phyloP scores from a whole-genome alignment of 1,140 invertebrate genomes.

The Lordiphosa clarofinis region DNA sequence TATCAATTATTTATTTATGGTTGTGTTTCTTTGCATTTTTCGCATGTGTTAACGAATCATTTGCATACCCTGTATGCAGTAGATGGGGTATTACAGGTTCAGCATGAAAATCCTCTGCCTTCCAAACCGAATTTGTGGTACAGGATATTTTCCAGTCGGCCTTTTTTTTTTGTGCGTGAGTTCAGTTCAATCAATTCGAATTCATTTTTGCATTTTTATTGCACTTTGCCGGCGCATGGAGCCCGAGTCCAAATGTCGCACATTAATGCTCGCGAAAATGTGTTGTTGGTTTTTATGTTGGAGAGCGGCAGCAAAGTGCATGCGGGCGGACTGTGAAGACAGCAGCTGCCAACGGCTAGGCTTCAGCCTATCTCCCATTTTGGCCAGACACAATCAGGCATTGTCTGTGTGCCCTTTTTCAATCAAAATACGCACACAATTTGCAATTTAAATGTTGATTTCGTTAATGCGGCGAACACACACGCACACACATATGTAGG shows the following conservation, averaged over 20 bases:
- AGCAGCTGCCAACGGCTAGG: conserved; percentile 44
- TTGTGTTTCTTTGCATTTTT: conserved; percentile 67
- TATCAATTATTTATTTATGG: conserved; percentile 78
- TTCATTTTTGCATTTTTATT: conserved; percentile 69
- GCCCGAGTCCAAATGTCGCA: conserved; percentile 48
- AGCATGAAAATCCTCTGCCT: too few species aligned
- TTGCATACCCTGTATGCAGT: conserved; percentile 50
- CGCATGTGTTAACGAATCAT: conserved; percentile 78
- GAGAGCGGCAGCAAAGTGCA: conserved; percentile 39
- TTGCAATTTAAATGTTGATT: conserved; percentile 73
- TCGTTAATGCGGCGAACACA: conserved; percentile 52
- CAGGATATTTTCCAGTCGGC: too few species aligned
- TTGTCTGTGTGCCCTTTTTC: conserved; percentile 42
- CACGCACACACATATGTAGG: conserved; percentile 4
- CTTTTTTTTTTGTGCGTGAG: conserved; percentile 5
- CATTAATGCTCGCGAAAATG: conserved; percentile 55
- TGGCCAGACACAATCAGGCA: conserved; percentile 6
- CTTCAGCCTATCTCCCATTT: conserved; percentile 1
- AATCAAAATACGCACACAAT: conserved; percentile 54
- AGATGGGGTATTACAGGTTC: not conserved
- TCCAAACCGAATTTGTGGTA: too few species aligned
- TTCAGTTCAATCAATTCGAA: conserved; percentile 59
- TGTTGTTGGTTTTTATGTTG: conserved; percentile 38
- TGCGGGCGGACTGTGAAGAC: conserved; percentile 45
- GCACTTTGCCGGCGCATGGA: conserved; percentile 46